Conservation (phyloP, 2,113 vertebrate species). For the Azemiops feae region DNA sequence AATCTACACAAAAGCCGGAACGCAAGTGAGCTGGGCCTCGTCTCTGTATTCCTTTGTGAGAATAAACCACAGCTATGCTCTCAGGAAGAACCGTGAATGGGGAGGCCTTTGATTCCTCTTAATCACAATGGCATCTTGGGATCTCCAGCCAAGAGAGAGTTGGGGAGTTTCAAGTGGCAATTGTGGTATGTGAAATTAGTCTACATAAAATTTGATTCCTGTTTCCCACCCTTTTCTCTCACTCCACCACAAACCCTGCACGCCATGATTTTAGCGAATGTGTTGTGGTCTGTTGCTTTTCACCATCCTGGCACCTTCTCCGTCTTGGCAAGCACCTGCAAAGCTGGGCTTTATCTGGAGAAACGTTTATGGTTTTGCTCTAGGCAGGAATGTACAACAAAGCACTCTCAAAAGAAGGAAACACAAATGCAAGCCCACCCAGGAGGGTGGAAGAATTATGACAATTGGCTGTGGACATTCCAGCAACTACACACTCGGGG, state of each 20-base stretch:
- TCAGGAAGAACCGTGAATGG: conserved; percentile 5
- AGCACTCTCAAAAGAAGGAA: neutral
- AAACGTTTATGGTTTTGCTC: neutral
- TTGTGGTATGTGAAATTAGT: neutral
- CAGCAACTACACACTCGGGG: neutral
- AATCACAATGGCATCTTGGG: neutral
- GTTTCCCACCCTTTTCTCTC: neutral
- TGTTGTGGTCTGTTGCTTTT: neutral
- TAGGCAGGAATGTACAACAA: neutral
- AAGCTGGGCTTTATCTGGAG: neutral
- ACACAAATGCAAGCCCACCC: neutral
- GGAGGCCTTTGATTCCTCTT: conserved; percentile 6
- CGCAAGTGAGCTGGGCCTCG: neutral
- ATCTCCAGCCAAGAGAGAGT: neutral
- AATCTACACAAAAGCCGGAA: neutral
- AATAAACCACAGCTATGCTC: neutral
- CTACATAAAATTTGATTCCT: accelerated
- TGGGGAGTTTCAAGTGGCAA: neutral
- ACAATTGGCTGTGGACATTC: neutral
- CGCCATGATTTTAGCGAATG: neutral
- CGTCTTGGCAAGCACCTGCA: neutral
- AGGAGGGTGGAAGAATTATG: neutral
- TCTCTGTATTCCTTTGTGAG: neutral
- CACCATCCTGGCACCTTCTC: neutral
- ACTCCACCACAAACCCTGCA: neutral